phyloP scores from a whole-genome alignment of 2,888 invertebrate genomes.

The Branchipolynoe longqiensis region DNA sequence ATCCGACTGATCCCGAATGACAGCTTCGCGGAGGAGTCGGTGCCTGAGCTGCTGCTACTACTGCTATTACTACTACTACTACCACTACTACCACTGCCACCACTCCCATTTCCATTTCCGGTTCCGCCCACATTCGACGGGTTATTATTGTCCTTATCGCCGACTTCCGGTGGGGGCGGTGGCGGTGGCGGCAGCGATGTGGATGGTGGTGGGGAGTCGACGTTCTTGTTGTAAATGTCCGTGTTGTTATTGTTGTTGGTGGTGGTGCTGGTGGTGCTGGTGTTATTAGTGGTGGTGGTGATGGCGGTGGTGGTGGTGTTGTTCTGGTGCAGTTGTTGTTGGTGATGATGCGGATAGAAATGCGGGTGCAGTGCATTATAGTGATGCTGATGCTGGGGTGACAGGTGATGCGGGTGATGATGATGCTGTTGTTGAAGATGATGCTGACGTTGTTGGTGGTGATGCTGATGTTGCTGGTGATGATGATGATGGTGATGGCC shows the following conservation, averaged over 20 bases:
- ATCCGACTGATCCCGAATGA: slow-evolving; percentile 66
- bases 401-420: slow-evolving; percentile 4
- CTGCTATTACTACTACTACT: neutral
- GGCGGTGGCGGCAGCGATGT: too few species aligned
- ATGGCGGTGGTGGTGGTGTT: neutral
- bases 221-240: neutral
- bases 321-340: neutral
- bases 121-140: neutral
- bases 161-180: neutral
- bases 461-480: neutral
- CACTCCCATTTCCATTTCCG: too few species aligned
- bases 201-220: neutral
- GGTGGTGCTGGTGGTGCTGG: slow-evolving; percentile 20
- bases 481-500: neutral
- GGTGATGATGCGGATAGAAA: neutral
- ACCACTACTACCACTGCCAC: too few species aligned
- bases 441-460: neutral
- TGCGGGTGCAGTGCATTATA: neutral
- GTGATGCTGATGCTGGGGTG: neutral
- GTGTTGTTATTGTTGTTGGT: slow-evolving; percentile 20
- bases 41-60: neutral
- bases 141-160: slow-evolving; percentile 19
- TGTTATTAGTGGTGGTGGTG: slow-evolving; percentile 6
- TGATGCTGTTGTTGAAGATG: neutral
- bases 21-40: slow-evolving; percentile 55